These are phyloP conservation scores for Ceratosolen fusciceps DNA, from an alignment of 1,140 invertebrate genomes.

Conservation along the genomic window DNA sequence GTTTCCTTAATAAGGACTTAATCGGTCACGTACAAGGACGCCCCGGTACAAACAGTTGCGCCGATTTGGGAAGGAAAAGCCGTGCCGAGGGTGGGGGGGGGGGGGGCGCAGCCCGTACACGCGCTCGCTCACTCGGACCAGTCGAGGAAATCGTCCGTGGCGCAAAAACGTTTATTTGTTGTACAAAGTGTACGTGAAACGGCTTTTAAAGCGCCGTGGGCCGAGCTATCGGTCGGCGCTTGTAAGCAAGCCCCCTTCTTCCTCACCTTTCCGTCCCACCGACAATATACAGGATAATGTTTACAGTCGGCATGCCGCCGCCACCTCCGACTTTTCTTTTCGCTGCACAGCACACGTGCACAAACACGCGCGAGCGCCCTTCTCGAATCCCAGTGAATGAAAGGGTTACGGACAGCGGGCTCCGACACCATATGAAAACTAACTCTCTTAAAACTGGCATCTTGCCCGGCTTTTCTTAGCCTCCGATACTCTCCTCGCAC, in stretches of 20 bases:
- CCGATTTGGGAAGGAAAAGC: not conserved
- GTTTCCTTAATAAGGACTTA: conserved; percentile 42
- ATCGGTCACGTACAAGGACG: conserved; percentile 1
- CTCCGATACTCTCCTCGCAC: too few relatives aligned
- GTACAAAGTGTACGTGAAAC: not conserved
- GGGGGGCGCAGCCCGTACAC: too few relatives aligned
- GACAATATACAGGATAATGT: not conserved
- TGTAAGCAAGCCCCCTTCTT: too few relatives aligned
- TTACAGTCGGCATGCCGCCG: not conserved
- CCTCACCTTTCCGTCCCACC: too few relatives aligned
- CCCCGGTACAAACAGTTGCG: not conserved
- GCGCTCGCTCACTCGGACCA: too few relatives aligned
- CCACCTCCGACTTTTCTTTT: not conserved
- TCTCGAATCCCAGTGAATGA: not conserved
- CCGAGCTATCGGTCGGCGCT: too few relatives aligned
- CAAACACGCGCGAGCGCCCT: too few relatives aligned
- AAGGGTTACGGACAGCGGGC: not conserved
- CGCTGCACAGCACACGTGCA: not conserved
- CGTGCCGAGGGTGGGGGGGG: too few relatives aligned
- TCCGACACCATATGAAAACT: too few relatives aligned
- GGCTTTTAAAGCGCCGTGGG: not conserved
- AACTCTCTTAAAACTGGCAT: too few relatives aligned
- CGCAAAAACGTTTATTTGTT: conserved; percentile 30
- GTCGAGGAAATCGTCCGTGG: not conserved
- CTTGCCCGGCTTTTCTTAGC: too few relatives aligned